These are phyloP conservation scores for Lutjanus argentimaculatus DNA, from an alignment of 2,797 vertebrate genomes.

Conservation along the genomic window DNA sequence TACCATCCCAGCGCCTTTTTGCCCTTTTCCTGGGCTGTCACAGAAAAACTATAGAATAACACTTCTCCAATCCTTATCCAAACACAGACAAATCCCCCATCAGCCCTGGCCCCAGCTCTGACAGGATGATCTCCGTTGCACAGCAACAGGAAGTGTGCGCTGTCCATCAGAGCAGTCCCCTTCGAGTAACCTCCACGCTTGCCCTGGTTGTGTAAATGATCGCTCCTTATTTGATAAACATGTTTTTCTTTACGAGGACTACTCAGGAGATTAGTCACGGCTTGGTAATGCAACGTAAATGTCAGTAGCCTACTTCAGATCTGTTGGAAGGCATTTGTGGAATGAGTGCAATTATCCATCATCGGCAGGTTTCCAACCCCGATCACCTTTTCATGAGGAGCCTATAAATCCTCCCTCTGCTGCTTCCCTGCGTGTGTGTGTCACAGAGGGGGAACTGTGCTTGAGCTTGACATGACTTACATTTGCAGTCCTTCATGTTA, in stretches of 20 bases:
- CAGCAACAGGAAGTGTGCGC: conserved; percentile 83
- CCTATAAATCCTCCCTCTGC: conserved; percentile 62
- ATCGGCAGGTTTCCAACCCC: conserved; percentile 66
- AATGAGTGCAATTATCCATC: conserved; percentile 73
- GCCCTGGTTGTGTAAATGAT: conserved; percentile 78
- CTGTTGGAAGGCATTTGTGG: conserved; percentile 66
- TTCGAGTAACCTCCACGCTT: conserved; percentile 74
- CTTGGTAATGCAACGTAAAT: conserved; percentile 63
- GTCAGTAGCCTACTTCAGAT: conserved; percentile 61
- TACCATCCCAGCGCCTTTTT: conserved; percentile 73
- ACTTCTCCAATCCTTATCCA: conserved; percentile 87
- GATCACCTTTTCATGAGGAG: conserved; percentile 71
- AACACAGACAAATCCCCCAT: conserved; percentile 85
- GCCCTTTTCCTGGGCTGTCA: conserved; percentile 83
- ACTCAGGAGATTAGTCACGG: conserved; percentile 61
- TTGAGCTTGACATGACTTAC: conserved; percentile 85
- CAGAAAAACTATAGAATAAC: conserved; percentile 83
- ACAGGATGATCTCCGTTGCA: conserved; percentile 83
- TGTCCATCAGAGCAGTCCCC: conserved; percentile 80
- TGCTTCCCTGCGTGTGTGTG: conserved; percentile 11
- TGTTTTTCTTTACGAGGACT: conserved; percentile 64
- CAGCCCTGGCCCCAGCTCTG: conserved; percentile 79
- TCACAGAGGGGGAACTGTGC: conserved; percentile 5
- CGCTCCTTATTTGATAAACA: conserved; percentile 73
- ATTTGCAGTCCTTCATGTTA: conserved; percentile 97